These are phyloP conservation scores for Cinclus mexicanus DNA, from an alignment of 2,113 vertebrate genomes.

Conservation along the genomic window DNA sequence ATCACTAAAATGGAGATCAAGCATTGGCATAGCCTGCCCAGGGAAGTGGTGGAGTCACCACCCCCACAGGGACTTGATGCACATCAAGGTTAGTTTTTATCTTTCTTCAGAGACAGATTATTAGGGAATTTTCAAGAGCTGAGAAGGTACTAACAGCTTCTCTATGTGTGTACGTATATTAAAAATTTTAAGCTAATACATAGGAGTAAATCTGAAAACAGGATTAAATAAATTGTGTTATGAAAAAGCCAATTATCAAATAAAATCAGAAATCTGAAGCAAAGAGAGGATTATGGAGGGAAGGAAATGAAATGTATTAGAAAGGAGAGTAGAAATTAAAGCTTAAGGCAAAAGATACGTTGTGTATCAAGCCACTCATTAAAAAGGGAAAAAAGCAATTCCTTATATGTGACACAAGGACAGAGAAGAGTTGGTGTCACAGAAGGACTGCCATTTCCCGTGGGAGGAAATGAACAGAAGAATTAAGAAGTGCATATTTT, in stretches of 20 bases:
- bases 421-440: not conserved
- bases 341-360: not conserved
- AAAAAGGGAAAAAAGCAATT: not conserved
- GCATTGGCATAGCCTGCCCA: not conserved
- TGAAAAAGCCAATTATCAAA: not conserved
- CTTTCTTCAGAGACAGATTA: not conserved
- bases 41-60: no score
- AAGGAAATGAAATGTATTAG: not conserved
- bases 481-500: not conserved
- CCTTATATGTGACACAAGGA: not conserved
- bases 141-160: not conserved
- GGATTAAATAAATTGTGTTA: not conserved
- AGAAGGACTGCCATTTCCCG: not conserved
- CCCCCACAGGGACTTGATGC: accelerated
- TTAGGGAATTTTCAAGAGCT: not conserved
- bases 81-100: not conserved
- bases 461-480: not conserved
- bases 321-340: not conserved
- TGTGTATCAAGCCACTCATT: not conserved
- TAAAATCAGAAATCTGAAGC: not conserved
- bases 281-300: not conserved
- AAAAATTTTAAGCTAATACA: not conserved
- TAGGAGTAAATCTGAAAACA: not conserved
- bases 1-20: not conserved
- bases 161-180: accelerated